Conservation (phyloP, 92 coral and sea anemone genomes). For the Phenganax subtilis region DNA sequence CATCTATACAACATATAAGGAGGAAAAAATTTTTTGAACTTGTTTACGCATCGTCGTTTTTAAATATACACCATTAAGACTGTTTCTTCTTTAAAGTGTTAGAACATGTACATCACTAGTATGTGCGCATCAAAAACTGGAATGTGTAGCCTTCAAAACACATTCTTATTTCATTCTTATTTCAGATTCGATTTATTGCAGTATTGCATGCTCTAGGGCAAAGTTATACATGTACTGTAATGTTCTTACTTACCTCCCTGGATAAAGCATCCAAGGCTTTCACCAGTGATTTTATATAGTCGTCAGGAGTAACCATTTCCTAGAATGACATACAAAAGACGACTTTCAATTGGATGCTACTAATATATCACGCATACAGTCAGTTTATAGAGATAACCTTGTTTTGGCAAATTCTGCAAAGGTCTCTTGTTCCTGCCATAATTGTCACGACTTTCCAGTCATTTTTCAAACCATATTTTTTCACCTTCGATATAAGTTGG, state of each 20-base stretch:
- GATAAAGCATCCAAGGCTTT: constrained; percentile 60
- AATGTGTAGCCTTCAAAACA: not conserved
- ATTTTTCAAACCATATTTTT: constrained; percentile 45
- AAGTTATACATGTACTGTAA: no score
- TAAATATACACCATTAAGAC: not conserved
- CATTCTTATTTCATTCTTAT: no score
- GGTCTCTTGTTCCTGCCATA: constrained; percentile 74
- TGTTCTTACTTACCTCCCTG: constrained; percentile 50
- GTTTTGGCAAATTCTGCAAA: constrained; percentile 66
- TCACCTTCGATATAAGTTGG: constrained; percentile 55
- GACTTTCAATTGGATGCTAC: no score
- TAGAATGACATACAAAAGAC: constrained; percentile 4
- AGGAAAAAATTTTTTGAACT: not conserved
- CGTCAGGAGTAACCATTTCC: constrained; percentile 54
- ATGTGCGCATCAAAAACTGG: not conserved
- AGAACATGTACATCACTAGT: not conserved
- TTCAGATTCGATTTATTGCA: not conserved
- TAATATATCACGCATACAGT: not conserved
- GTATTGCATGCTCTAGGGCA: not conserved
- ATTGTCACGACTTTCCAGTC: constrained; percentile 94
- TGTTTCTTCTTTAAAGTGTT: not conserved
- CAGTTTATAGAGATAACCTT: constrained; percentile 40
- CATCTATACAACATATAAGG: constrained; percentile 44
- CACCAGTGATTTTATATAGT: constrained; percentile 71
- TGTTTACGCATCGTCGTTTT: not conserved